Conservation (phyloP, 1,140 invertebrate genomes). For the Pogonus chalceus region DNA sequence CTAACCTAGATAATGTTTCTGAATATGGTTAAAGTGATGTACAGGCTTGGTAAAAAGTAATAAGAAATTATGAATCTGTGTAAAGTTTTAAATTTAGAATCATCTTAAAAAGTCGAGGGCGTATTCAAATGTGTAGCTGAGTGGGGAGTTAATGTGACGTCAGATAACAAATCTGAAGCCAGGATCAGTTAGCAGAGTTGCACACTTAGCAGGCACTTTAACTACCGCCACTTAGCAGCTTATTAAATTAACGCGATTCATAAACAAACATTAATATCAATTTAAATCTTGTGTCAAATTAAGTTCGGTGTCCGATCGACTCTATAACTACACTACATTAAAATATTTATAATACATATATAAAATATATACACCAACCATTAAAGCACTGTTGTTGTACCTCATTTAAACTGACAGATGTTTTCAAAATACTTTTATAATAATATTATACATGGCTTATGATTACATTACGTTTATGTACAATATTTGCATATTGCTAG, state of each 20-base stretch:
- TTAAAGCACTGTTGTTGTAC: no score
- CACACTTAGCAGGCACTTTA: neutral
- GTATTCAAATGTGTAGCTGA: neutral
- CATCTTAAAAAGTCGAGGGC: no score
- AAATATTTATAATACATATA: no score
- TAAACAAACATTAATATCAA: constrained; percentile 26
- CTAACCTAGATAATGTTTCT: no score
- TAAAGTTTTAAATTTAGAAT: no score
- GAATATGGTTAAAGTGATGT: no score
- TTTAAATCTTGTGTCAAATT: constrained; percentile 19
- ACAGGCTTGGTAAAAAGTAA: no score
- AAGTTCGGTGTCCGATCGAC: constrained; percentile 7
- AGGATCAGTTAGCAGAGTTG: neutral
- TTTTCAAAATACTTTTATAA: no score
- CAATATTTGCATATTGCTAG: no score
- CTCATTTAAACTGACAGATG: neutral
- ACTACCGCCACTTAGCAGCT: constrained; percentile 20
- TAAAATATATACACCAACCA: no score
- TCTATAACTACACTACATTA: neutral
- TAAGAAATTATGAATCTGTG: no score
- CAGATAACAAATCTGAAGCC: neutral
- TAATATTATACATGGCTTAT: neutral
- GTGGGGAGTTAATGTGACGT: neutral
- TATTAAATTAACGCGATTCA: constrained; percentile 22
- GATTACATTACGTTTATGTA: no score